Evolutionary conservation across 1,140 invertebrate genomes (phyloP).

Genomic region (Adoxophyes honmai): DNA sequence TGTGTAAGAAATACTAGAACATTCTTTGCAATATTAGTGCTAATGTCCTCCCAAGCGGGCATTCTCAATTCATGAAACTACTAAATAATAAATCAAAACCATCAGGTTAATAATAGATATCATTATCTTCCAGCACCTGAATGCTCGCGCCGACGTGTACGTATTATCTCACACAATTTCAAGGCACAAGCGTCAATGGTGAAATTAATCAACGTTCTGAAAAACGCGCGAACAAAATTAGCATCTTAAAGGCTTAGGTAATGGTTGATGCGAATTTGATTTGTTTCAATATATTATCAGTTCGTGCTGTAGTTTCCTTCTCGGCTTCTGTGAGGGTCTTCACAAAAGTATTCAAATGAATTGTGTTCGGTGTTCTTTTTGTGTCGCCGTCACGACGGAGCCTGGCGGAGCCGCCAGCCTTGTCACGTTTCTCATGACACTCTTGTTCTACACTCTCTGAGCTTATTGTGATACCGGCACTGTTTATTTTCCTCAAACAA

Average conservation of each 20-base stretch:
- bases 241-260: conserved; percentile 4
- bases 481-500: conserved; percentile 7
- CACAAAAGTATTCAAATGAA: conserved; percentile 46
- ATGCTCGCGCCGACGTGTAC: not conserved
- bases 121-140: not conserved
- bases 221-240: conserved; percentile 7
- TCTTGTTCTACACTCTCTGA: not conserved
- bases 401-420: conserved; percentile 34
- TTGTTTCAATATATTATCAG: conserved; percentile 8
- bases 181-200: not conserved
- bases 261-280: conserved; percentile 6
- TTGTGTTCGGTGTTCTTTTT: conserved; percentile 22
- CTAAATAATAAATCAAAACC: no score
- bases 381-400: conserved; percentile 39
- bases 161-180: not conserved
- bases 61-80: no score
- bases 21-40: no score
- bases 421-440: conserved; percentile 20
- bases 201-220: conserved; percentile 12
- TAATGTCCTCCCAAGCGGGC: no score
- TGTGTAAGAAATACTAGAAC: no score
- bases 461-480: conserved; percentile 1
- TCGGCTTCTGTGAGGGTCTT: conserved; percentile 24
- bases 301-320: conserved; percentile 3
- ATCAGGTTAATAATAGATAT: no score